A percentile compares a stretch with the other conserved stretches of the same genome.
These are phyloP conservation scores for Varanus komodoensis DNA, from an alignment of 2,113 vertebrate genomes.

Conservation along the genomic window DNA sequence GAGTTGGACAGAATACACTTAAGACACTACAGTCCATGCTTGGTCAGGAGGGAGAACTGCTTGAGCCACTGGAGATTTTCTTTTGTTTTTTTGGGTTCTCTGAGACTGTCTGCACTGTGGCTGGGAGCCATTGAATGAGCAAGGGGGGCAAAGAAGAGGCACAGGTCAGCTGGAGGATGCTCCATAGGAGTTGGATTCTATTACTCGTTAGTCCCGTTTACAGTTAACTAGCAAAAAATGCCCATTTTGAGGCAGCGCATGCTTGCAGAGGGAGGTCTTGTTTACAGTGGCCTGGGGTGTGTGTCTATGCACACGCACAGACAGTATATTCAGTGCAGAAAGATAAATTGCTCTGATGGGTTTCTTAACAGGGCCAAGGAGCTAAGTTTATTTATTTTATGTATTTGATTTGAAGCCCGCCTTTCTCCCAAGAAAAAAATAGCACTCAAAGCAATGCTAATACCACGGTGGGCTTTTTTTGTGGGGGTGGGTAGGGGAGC, in stretches of 20 bases:
- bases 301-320: background rate
- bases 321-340: background rate
- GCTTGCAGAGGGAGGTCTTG: background rate
- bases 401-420: too few relatives aligned
- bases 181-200: background rate
- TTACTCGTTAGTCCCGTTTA: background rate
- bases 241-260: background rate
- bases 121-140: background rate
- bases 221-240: background rate
- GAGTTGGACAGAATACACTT: background rate
- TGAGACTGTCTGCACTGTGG: conserved; percentile 4
- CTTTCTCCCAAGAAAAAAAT: too few relatives aligned
- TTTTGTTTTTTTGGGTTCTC: conserved; percentile 5
- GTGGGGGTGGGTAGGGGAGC: background rate
- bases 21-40: background rate
- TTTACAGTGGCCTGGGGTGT: background rate
- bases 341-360: background rate
- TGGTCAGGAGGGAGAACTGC: background rate
- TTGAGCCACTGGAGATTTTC: background rate
- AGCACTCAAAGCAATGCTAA: too few relatives aligned
- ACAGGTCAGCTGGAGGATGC: background rate
- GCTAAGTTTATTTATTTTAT: too few relatives aligned
- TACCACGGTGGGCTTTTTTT: too few relatives aligned
- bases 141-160: background rate
- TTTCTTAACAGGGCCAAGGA: background rate